Evolutionary conservation across 2,888 invertebrate species (phyloP), one percentile per base, ranked within the genome.

Genomic region (Dynastes maya): DNA sequence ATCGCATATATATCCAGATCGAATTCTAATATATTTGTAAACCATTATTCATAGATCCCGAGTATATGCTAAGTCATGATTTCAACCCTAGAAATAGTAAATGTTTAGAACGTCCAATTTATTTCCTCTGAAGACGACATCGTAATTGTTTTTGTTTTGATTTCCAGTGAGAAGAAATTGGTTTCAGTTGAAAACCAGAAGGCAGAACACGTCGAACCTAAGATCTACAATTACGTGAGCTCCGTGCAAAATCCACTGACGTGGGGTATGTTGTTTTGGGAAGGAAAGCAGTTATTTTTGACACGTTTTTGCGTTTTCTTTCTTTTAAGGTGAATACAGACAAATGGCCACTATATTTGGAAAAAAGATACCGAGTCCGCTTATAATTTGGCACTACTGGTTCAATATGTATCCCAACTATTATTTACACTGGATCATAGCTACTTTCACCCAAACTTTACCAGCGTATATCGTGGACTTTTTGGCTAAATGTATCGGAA

Each of bases 181-280:
- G 16, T 4, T 32, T 65, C 8, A n/a, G n/a, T 9, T n/a, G 13
- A 32, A 37, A 76, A 75, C 29, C n/a, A 58, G 6, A 45, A 27
- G 11, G 22, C 32, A 16, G 37, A 45, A 61, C n/a, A 82, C 83
- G 5, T 86, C 85, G 89, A 90, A 51, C 89, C 91, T 65, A 93
- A 95, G 0, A 93, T 98, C 81, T 97, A 96, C 90, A 97, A 98
- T 89, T 96, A 93, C 88, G 95, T 96, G 0, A 95, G 96, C 0
- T 95, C 96, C 0, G 91, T 92, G 0, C 93, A 96, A 83, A 96
- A 96, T 84, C 95, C 95, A 0, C 89, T 97, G 71, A 94, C 93
- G 0, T 98, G 96, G 95, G 92, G 92, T 5, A 89, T 94, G 74
- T 90, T 55, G 1, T 79, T 81, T 78, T 71, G 79, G 11, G 8